Conservation (phyloP, 2,113 vertebrate species). For the Ictalurus punctatus region DNA sequence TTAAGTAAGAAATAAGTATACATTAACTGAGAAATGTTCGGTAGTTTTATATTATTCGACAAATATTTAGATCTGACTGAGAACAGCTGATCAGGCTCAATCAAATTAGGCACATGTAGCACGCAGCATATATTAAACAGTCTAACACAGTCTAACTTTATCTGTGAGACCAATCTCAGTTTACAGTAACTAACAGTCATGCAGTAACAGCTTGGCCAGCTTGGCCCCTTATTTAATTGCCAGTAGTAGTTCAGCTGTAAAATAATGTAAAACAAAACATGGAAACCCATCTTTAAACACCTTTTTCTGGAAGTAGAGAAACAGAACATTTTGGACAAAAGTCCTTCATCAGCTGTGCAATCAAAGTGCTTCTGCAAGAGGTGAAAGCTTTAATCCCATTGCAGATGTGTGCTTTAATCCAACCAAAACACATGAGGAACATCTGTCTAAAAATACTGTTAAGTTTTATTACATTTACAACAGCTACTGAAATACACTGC, state of each 20-base stretch:
- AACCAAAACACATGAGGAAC: not conserved
- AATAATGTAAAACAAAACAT: not conserved
- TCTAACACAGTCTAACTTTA: not conserved
- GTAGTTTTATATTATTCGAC: not conserved
- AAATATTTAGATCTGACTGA: not conserved
- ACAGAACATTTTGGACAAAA: not conserved
- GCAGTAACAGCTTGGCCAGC: not conserved
- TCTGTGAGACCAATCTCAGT: not conserved
- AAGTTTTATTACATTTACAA: not conserved
- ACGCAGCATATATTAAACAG: not conserved
- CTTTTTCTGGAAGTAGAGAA: not conserved
- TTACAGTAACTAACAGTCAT: not conserved
- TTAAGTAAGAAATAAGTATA: not conserved
- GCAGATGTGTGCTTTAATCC: not conserved
- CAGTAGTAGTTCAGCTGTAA: not conserved
- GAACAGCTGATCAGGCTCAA: not conserved
- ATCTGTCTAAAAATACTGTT: not conserved
- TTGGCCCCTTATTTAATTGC: not conserved
- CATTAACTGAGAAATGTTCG: not conserved
- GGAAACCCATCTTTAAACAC: not conserved
- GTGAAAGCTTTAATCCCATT: not conserved
- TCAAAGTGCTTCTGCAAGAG: not conserved
- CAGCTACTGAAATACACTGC: not conserved
- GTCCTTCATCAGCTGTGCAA: not conserved
- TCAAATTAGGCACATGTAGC: not conserved